phyloP scores from a whole-genome alignment of 2,888 invertebrate genomes.

The Dione juno region DNA sequence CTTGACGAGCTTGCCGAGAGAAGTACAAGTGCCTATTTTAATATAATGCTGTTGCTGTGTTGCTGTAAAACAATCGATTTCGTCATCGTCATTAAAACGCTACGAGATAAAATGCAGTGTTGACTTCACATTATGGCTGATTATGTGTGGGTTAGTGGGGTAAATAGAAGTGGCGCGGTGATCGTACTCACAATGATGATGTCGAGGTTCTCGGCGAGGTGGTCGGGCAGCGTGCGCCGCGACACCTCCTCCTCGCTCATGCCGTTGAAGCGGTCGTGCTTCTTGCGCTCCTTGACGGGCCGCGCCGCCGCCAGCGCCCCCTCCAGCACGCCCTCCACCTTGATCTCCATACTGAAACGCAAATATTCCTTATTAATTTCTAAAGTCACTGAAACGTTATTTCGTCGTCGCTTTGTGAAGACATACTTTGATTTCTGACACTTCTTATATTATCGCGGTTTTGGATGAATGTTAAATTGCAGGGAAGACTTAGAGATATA shows the following conservation, averaged over 20 bases:
- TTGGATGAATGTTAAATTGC: too few species aligned
- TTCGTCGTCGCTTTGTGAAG: too few species aligned
- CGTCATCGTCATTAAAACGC: conserved; percentile 3
- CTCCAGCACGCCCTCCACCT: conserved; percentile 80
- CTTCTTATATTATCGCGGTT: too few species aligned
- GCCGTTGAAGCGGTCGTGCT: conserved; percentile 97
- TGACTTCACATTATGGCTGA: background rate
- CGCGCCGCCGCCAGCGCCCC: conserved; percentile 81
- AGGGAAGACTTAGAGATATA: too few species aligned
- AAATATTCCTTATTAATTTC: background rate
- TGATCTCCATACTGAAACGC: conserved; percentile 77
- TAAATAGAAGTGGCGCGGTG: conserved; percentile 82
- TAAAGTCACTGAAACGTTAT: too few species aligned
- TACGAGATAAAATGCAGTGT: background rate
- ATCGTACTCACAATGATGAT: conserved; percentile 98
- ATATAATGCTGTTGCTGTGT: background rate
- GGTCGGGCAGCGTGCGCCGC: conserved; percentile 96
- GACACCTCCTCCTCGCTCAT: conserved; percentile 98
- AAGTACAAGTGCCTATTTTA: too few species aligned
- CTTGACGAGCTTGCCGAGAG: too few species aligned
- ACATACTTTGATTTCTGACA: too few species aligned
- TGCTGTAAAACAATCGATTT: conserved; percentile 8
- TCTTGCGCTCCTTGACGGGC: conserved; percentile 93
- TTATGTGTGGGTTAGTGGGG: background rate
- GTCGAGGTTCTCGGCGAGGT: conserved; percentile 96